phyloP scores from a whole-genome alignment of 2,888 invertebrate genomes.

The Lasius fuliginosus region DNA sequence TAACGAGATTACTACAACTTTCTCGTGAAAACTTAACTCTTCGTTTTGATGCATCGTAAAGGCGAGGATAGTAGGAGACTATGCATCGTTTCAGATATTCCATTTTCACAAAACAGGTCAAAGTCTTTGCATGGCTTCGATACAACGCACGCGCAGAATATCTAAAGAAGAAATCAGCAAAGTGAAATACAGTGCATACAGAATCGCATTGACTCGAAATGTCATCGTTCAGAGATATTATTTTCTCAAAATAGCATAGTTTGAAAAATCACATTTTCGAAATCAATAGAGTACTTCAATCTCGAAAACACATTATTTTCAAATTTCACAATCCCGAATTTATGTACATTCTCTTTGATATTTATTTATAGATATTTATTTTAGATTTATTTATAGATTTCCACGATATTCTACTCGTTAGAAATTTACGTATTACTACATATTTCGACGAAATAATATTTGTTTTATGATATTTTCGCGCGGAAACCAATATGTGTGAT shows the following conservation, averaged over 20 bases:
- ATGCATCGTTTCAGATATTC: neutral
- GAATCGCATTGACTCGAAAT: neutral
- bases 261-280: neutral
- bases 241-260: neutral
- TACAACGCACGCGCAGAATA: neutral
- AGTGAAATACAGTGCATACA: neutral
- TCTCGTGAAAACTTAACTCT: neutral
- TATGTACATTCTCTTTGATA: neutral
- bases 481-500: neutral
- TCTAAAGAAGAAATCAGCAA: neutral
- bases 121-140: neutral
- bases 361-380: slow-evolving; percentile 14
- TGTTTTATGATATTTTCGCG: neutral
- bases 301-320: slow-evolving; percentile 4
- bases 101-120: slow-evolving; percentile 5
- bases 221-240: neutral
- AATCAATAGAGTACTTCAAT: neutral
- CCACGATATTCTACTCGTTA: neutral
- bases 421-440: neutral
- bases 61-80: neutral
- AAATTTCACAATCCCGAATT: neutral
- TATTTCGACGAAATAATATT: slow-evolving; percentile 2
- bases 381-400: slow-evolving; percentile 8
- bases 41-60: neutral
- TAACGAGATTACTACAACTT: neutral